These are phyloP conservation scores for Cylindroiulus punctatus DNA, from an alignment of 2,888 invertebrate species.

Conservation along the genomic window DNA sequence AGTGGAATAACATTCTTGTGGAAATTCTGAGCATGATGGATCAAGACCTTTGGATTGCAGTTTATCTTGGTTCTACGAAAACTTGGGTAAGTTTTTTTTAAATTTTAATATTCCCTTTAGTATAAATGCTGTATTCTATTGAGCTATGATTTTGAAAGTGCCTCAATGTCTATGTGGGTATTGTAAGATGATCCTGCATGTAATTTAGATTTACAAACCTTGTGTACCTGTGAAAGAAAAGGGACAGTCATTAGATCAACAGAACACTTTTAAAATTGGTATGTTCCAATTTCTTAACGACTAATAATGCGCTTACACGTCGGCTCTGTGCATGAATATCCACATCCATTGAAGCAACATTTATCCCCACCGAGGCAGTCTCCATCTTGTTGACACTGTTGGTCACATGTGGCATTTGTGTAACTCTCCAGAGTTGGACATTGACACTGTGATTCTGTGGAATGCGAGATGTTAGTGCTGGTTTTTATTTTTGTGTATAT, in stretches of 20 bases:
- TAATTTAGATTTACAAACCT: constrained; percentile 16
- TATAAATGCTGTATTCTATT: not conserved
- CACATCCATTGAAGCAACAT: constrained; percentile 85
- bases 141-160: too few species aligned
- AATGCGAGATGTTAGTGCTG: not conserved
- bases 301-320: constrained; percentile 61
- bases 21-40: too few species aligned
- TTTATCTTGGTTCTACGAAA: too few species aligned
- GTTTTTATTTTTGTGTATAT: not conserved
- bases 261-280: not conserved
- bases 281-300: too few species aligned
- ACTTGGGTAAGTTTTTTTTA: too few species aligned
- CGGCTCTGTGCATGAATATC: constrained; percentile 72
- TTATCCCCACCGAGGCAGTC: constrained; percentile 82
- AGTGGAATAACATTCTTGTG: too few species aligned
- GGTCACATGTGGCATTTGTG: constrained; percentile 71
- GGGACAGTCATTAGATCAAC: not conserved
- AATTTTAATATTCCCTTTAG: not conserved
- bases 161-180: not conserved
- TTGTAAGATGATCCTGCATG: not conserved
- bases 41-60: too few species aligned
- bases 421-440: constrained; percentile 71
- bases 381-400: constrained; percentile 81
- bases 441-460: constrained; percentile 67
- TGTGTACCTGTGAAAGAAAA: not conserved